Conservation (phyloP, 2,113 vertebrate species). For the Callaeas wilsoni region DNA sequence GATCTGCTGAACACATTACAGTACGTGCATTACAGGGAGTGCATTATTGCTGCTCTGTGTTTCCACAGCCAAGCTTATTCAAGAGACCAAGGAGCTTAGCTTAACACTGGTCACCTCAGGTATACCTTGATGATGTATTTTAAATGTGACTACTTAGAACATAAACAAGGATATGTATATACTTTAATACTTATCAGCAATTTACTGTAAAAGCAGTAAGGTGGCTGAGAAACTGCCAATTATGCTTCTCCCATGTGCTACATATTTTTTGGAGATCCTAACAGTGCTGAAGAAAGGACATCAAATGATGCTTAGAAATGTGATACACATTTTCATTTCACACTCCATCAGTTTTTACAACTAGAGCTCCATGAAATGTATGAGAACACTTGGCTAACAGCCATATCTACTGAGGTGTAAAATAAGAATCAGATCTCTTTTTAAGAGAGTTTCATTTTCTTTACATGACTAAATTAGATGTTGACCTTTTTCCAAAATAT, state of each 20-base stretch:
- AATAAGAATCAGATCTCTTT: conserved; percentile 64
- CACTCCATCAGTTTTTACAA: conserved; percentile 86
- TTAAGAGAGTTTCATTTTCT: conserved; percentile 51
- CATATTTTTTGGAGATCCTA: conserved; percentile 56
- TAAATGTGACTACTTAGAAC: not conserved
- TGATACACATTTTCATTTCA: conserved; percentile 90
- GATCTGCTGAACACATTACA: not conserved
- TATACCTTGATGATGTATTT: not conserved
- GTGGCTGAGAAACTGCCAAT: conserved; percentile 60
- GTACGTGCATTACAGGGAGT: not conserved
- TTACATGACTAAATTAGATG: conserved; percentile 43
- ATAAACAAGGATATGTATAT: not conserved
- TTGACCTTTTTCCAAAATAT: conserved; percentile 4
- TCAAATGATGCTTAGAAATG: conserved; percentile 84
- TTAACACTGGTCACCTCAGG: not conserved
- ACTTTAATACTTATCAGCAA: conserved; percentile 32
- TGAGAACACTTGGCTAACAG: conserved; percentile 69
- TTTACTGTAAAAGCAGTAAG: conserved; percentile 37
- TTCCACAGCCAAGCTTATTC: not conserved
- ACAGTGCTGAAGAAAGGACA: conserved; percentile 74
- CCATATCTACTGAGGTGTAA: conserved; percentile 72
- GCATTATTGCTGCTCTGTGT: not conserved
- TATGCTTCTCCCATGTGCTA: conserved; percentile 65
- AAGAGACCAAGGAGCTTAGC: not conserved
- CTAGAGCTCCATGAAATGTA: conserved; percentile 72